A percentile compares a stretch with the other conserved stretches of the same genome.
Evolutionary conservation across 2,888 invertebrate genomes (phyloP).

Genomic region (Acrobasis suavella): DNA sequence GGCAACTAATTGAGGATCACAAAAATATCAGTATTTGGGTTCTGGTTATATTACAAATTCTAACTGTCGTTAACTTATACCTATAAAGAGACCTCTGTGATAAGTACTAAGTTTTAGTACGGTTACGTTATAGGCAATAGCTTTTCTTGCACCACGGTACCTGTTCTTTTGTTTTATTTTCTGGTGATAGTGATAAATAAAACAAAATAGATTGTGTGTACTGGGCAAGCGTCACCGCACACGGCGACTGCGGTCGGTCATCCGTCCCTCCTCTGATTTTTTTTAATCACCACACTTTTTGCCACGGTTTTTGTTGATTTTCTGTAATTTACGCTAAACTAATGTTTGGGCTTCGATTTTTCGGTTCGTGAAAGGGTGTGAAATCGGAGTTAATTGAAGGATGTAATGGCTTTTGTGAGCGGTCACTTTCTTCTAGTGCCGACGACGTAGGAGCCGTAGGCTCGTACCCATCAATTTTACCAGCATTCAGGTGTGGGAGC

Average conservation of each 20-base stretch:
- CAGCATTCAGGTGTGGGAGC: constrained; percentile 26
- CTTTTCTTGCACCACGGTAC: neutral
- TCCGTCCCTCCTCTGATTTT: constrained; percentile 37
- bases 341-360: constrained; percentile 82
- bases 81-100: too few species aligned
- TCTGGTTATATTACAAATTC: too few species aligned
- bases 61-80: too few species aligned
- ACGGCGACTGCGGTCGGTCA: constrained; percentile 38
- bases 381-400: constrained; percentile 79
- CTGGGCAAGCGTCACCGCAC: constrained; percentile 46
- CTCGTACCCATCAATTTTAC: constrained; percentile 31
- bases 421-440: constrained; percentile 66
- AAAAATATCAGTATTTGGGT: too few species aligned
- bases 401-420: constrained; percentile 76
- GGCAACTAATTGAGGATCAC: too few species aligned
- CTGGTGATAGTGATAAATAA: neutral
- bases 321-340: constrained; percentile 79
- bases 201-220: constrained; percentile 17
- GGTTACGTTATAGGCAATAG: too few species aligned
- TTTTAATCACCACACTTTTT: constrained; percentile 59
- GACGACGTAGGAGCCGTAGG: constrained; percentile 32
- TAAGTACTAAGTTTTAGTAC: too few species aligned
- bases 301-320: constrained; percentile 72
- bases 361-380: constrained; percentile 82
- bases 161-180: neutral